These are phyloP conservation scores for Romanomermis culicivorax DNA, from an alignment of 2,888 invertebrate genomes.

Conservation along the genomic window DNA sequence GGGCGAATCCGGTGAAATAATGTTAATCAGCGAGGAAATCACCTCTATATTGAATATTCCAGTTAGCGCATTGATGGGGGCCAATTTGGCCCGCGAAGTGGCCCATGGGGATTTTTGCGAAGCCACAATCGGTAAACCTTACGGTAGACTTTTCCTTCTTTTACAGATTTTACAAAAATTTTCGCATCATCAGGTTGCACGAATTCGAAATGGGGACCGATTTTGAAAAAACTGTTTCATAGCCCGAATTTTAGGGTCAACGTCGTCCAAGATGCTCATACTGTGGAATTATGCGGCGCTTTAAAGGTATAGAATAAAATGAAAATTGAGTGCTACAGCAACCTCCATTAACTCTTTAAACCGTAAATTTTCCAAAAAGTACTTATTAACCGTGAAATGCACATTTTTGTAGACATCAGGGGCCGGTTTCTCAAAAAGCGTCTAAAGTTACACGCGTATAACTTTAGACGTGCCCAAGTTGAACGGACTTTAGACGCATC, in stretches of 20 bases:
- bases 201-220: conserved; percentile 42
- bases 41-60: conserved; percentile 56
- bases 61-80: conserved; percentile 90
- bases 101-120: conserved; percentile 95
- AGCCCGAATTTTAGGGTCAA: conserved; percentile 83
- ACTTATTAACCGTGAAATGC: no score
- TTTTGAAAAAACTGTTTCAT: conserved; percentile 71
- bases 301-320: conserved; percentile 59
- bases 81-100: conserved; percentile 89
- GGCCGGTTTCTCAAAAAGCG: no score
- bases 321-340: no score
- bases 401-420: no score
- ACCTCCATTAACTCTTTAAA: no score
- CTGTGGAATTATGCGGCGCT: conserved; percentile 95
- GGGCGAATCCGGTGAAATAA: conserved; percentile 71
- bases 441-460: no score
- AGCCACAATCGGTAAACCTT: conserved; percentile 60
- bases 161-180: conserved; percentile 12
- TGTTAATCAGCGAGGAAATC: conserved; percentile 84
- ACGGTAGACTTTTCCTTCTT: neutral
- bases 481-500: no score
- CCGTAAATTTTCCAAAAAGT: no score
- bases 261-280: conserved; percentile 81
- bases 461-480: no score
- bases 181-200: conserved; percentile 14